Base-by-base conservation (phyloP, 2,797 vertebrate species). In the Loris lydekkerianus region DNA sequence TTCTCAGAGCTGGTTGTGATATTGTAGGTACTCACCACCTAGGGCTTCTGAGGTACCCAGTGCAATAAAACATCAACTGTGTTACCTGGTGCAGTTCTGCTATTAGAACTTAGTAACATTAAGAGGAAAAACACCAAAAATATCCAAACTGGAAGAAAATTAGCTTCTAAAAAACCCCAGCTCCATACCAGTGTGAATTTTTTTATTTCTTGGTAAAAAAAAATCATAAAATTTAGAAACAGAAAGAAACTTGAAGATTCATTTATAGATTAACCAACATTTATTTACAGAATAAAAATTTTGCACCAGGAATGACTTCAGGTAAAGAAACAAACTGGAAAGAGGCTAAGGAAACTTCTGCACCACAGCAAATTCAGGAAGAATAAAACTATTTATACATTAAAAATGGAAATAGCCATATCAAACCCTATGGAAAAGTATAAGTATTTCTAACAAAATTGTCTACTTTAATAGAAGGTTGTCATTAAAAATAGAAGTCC, bases 211-310 rank as follows among this genome's bases (percentile, higher is more conserved):
- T n/a, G 8, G 65, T 69, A 18, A 20, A 77, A 85, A 84, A 84
- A 17, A 61, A 78, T 34, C 83, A 76, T 60, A 58, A 85, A 70
- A 86, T 58, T 91, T 73, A 80, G 58, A 91, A 23, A 13, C 21
- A 25, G 18, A 78, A 90, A 94, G 61, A 83, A 29, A 53, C 56
- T 34, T 87, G 93, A 89, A 84, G 87, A 93, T 63, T 93, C 63
- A 46, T 37, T 80, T 63, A 81, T 56, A 61, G 37, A 80, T 76
- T 96, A 96, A 76, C 46, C n/a, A 82, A 86, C 9, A 69, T 17
- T 58, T 80, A 83, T 40, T 86, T 93, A 76, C 10, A 92, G 37
- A 84, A 18, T 13, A 81, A 86, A 20, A 85, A 87, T 34, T 88
- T 56, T 91, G 61, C 46, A 20, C 15, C 20, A 86, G 60, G 56